Conservation (phyloP, 1,140 invertebrate species). For the Drosophila mauritiana region DNA sequence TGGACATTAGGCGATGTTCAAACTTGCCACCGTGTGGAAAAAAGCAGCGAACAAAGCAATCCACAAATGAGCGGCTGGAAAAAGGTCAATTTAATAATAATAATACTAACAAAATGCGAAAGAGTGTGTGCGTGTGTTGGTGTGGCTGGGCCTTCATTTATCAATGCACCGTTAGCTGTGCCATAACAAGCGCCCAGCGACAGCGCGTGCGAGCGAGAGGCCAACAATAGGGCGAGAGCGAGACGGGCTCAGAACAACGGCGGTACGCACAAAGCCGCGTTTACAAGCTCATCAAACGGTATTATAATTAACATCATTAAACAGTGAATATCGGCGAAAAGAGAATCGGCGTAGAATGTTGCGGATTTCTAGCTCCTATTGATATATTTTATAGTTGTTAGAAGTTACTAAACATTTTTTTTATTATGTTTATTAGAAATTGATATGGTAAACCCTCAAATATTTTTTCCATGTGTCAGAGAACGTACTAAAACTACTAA, state of each 20-base stretch:
- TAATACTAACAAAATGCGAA: conserved; percentile 39
- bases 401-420: too few species aligned
- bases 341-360: not conserved
- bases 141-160: conserved; percentile 44
- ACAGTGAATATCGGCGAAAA: conserved; percentile 20
- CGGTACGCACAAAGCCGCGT: conserved; percentile 64
- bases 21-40: conserved; percentile 52
- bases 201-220: conserved; percentile 25
- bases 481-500: too few species aligned
- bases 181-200: conserved; percentile 54
- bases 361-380: too few species aligned
- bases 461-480: too few species aligned
- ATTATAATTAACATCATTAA: conserved; percentile 72
- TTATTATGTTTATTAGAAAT: too few species aligned
- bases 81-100: conserved; percentile 81
- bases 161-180: conserved; percentile 78
- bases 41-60: conserved; percentile 12
- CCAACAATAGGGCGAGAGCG: conserved; percentile 9
- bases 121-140: conserved; percentile 7
- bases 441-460: too few species aligned
- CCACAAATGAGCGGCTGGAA: conserved; percentile 44
- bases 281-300: conserved; percentile 61
- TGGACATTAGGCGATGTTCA: conserved; percentile 51
- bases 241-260: conserved; percentile 24
- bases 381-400: too few species aligned